Evolutionary conservation across 2,797 vertebrate genomes (phyloP), one percentile per base, ranked within the genome.

Genomic region (Sebastes jordani): DNA sequence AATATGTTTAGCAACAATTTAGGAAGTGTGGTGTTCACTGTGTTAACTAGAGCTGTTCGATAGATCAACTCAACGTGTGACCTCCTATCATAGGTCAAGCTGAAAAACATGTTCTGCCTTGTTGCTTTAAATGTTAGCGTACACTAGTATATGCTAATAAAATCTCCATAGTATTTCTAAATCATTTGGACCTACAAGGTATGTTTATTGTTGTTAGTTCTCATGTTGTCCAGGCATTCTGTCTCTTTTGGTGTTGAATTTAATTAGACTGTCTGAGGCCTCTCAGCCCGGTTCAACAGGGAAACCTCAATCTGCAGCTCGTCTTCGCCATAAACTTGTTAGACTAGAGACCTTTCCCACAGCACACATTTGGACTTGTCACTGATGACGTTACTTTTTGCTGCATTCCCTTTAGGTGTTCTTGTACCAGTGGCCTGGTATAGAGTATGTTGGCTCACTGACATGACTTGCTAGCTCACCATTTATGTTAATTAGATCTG

Each of bases 161-260:
- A 29, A 42, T 1, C 38, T 0, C 36, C 11, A 0, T 13, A 10
- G 11, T 5, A 46, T 59, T 30, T 8, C 3, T 0, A 23, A 13
- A 58, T 32, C 1, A 59, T 18, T 66, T 75, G 1, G 36, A 36
- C 6, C 14, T n/a, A 55, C 22, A n/a, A 49, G 4, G 27, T 46
- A 1, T 14, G 30, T 13, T 13, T 38, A 38, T 5, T 38, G 36
- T 38, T 38, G 36, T 38, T 38, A 38, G 36, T 38, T 38, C 5
- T 38, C 46, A 11, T 11, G 27, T 34, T 34, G 59, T 52, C 2
- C 22, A 1, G 54, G 18, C 32, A 3, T 61, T 58, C 3, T 11
- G 30, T 64, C 27, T 68, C 22, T 11, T 11, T 30, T 52, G 29
- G 16, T 54, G 66, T n/a, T 55, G 20, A 38, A 23, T 63, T 36